A percentile compares a stretch with the other conserved stretches of the same genome.
These are phyloP conservation scores for Heteronetta atricapilla DNA, from an alignment of 2,113 vertebrate species.

Conservation along the genomic window DNA sequence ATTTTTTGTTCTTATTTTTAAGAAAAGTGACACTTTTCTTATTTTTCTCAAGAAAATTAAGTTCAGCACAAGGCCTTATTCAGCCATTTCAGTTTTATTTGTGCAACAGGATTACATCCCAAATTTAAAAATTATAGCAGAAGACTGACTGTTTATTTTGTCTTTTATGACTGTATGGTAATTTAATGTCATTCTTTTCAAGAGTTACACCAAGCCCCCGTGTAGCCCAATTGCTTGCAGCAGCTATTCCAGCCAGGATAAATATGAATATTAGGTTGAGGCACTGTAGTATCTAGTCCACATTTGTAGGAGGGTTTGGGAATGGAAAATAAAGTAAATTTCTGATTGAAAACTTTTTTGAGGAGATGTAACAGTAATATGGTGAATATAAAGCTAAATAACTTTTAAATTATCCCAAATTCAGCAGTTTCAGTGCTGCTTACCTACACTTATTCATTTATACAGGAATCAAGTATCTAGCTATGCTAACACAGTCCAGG, in stretches of 20 bases:
- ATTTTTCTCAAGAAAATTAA: background rate
- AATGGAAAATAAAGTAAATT: background rate
- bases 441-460: background rate
- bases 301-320: fast-evolving
- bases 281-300: background rate
- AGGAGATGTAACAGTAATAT: background rate
- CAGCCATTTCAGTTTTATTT: background rate
- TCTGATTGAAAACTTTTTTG: background rate
- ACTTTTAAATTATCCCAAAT: background rate
- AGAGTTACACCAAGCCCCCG: background rate
- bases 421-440: background rate
- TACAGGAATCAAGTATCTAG: background rate
- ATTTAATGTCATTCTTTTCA: background rate
- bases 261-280: background rate
- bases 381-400: background rate
- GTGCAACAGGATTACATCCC: background rate
- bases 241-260: background rate
- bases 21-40: background rate
- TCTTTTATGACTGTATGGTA: background rate
- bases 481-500: background rate
- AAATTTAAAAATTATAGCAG: background rate
- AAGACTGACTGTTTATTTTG: background rate
- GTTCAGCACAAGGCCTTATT: background rate
- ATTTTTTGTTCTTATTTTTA: no score
- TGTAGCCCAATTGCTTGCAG: background rate